A percentile compares a stretch with the other conserved stretches of the same genome.
Evolutionary conservation across 2,888 invertebrate species (phyloP).

Genomic region (Osmoderma eremita): DNA sequence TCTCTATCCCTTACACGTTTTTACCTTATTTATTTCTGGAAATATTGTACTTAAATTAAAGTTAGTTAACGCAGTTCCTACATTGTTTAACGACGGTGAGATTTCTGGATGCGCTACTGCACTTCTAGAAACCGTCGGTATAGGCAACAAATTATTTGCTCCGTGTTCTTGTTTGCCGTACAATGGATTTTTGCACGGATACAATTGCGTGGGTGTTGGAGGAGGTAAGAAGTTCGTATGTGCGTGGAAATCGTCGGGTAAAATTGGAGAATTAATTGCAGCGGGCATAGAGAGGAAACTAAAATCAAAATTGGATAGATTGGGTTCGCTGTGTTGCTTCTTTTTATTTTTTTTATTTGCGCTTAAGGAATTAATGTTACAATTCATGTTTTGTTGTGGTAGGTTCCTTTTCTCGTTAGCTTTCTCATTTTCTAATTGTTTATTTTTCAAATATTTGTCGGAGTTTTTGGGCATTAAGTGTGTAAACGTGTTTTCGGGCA

Average conservation of each 20-base stretch:
- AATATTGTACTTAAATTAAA: constrained; percentile 86
- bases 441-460: constrained; percentile 17
- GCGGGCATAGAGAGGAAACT: constrained; percentile 60
- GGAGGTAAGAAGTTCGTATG: constrained; percentile 60
- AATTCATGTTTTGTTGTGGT: constrained; percentile 35
- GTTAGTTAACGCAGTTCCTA: constrained; percentile 73
- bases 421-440: constrained; percentile 12
- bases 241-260: constrained; percentile 62
- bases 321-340: constrained; percentile 51
- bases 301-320: constrained; percentile 58
- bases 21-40: constrained; percentile 78
- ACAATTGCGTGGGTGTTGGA: constrained; percentile 55
- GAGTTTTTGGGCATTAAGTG: constrained; percentile 22
- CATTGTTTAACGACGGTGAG: constrained; percentile 55
- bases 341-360: constrained; percentile 55
- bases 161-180: constrained; percentile 55
- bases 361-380: constrained; percentile 21
- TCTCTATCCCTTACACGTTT: background rate
- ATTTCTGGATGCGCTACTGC: constrained; percentile 58
- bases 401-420: constrained; percentile 40
- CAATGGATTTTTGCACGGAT: constrained; percentile 61
- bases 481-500: constrained; percentile 45
- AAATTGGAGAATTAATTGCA: constrained; percentile 61
- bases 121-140: constrained; percentile 52
- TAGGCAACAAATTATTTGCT: constrained; percentile 53